A percentile compares a stretch with the other conserved stretches of the same genome.
phyloP scores from a whole-genome alignment of 2,888 invertebrate genomes.

The Neelides folsomi region DNA sequence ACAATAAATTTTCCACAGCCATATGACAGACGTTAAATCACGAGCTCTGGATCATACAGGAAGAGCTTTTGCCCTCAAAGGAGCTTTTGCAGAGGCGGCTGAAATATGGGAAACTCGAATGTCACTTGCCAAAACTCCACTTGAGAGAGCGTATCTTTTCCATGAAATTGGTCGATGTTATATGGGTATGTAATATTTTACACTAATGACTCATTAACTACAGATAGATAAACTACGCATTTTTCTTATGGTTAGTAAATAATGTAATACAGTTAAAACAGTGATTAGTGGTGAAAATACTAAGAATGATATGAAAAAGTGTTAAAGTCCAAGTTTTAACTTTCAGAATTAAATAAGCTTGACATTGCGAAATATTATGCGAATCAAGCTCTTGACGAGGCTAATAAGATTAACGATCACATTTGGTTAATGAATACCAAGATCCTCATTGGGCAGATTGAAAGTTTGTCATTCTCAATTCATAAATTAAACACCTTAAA shows the following conservation, averaged over 20 bases:
- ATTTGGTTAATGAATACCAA: constrained; percentile 31
- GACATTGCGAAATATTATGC: constrained; percentile 29
- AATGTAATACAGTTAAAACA: too few species aligned
- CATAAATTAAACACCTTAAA: neutral
- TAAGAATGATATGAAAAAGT: too few species aligned
- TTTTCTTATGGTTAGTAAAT: too few species aligned
- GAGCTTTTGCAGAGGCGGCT: constrained; percentile 37
- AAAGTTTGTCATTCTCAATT: constrained; percentile 16
- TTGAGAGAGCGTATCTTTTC: constrained; percentile 40
- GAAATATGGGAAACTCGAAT: constrained; percentile 38
- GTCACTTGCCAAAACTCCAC: constrained; percentile 36
- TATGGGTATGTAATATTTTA: constrained; percentile 32
- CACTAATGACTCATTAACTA: neutral
- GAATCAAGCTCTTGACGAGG: constrained; percentile 28
- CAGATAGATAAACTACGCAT: too few species aligned
- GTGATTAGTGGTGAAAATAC: too few species aligned
- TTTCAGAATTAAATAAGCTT: constrained; percentile 27
- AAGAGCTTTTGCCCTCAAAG: constrained; percentile 37
- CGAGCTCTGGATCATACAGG: constrained; percentile 38
- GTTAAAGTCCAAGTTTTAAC: neutral
- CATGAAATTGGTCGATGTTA: constrained; percentile 42
- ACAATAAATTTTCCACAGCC: constrained; percentile 6
- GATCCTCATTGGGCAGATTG: constrained; percentile 28
- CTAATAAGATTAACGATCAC: constrained; percentile 23
- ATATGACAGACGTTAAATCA: constrained; percentile 36